Base-by-base conservation (phyloP, 2,888 invertebrate genomes). In the Polia nebulosa region DNA sequence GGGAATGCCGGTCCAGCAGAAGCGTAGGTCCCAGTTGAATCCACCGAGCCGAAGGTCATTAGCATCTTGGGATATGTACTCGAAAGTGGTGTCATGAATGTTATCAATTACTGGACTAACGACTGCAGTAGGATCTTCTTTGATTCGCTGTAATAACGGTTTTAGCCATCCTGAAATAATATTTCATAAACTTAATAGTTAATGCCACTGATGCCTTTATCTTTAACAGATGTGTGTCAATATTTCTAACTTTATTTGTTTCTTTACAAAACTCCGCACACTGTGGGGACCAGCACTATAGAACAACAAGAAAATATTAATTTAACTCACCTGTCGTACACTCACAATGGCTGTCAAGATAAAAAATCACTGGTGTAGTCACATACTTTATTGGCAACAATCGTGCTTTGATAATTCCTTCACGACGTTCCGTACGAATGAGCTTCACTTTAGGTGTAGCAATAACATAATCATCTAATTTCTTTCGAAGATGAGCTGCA, bases 321-420 rank as follows among this genome's bases (percentile, higher is more conserved):
- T 39, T 9, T 15, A 15, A 44, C 70, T 79, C 78, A 97, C 97
- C 98, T 87, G 97, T 96, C 22, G 98, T 97, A 92, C 99, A 99
- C 94, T 99, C 99, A 94, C 99, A 99, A 92, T 99, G 99, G 27
- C 99, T 99, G 92, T 99, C 99, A 71, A 99, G 96, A 94, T 98
- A 99, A 22, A 99, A 98, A 72, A 99, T 96, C 0, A 99, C 97
- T 0, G 97, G 97, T 0, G 98, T 97, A 29, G 96, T 97, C 41
- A 98, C 98, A 58, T 96, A 96, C 44, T 96, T 96, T 32, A 98
- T 97, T 2, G 99, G 99, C 73, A 98, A 92, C 15, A 99, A 95
- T 80, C 99, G 96, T 1, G 99, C 99, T 76, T 99, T 96, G 85
- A 99, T 99, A 75, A 99, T 96, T n/a, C 99, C 99, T 93, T 99